Base-by-base conservation (phyloP, 2,888 invertebrate genomes). In the Trichogramma dendrolimi region DNA sequence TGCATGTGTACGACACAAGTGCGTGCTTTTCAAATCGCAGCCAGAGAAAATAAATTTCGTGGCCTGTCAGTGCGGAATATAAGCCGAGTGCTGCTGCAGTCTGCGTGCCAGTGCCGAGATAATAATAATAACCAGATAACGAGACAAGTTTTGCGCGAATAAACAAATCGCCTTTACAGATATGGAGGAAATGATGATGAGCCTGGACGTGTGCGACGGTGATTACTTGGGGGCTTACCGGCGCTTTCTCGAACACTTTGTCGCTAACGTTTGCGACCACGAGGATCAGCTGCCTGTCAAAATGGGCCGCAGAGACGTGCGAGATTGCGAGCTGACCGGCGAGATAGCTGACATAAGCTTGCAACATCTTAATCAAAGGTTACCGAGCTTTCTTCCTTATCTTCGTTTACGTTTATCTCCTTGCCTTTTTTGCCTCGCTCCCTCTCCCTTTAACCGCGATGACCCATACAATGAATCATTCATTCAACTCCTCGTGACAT, bases 301-400 rank as follows among this genome's bases (percentile, higher is more conserved):
- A 74, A 86, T 89, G 63, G 85, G 85, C 68, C 85, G 85, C 68
- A 87, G 89, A 76, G 85, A 86, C 67, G 83, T 90, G 71, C 83
- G 85, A 50, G 86, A 87, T 70, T 79, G 82, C 7, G 91, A 91
- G 81, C 81, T 91, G 63, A 82, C 85, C 70, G 91, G 90, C 53
- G 90, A 89, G 77, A 85, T 90, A 66, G 83, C 89, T 62, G 87
- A 88, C 79, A 90, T 90, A 87, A 86, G 85, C 55, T 84, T 88
- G 60, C 89, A 89, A 77, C 91, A 90, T 81, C 83, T 91, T 72
- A 85, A 85, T 70, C 86, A 87, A 79, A 88, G 87, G 91, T 91
- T 81, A 87, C 6, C 52, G 52, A 6, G 40, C 8, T 55, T 8
- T 55, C 40, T 46, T 55, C 39, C 42, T 40, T 8, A 47, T n/a